Conservation (phyloP, 2,888 invertebrate genomes). For the Lypha dubia region DNA sequence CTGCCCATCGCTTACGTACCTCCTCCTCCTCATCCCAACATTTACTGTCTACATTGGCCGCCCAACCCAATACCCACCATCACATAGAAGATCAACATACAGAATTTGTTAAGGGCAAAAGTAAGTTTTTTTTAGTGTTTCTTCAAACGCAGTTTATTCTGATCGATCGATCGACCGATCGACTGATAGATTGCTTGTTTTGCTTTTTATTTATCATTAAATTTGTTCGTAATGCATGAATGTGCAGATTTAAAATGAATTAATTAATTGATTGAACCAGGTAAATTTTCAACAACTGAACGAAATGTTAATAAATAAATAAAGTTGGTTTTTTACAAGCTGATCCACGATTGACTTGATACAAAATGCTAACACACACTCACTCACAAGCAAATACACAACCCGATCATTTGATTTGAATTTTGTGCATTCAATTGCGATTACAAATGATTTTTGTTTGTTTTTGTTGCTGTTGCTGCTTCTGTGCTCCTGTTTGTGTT, state of each 20-base stretch:
- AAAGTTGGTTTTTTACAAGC: not conserved
- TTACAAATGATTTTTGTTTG: constrained; percentile 19
- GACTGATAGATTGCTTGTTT: too few species aligned
- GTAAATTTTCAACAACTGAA: constrained; percentile 25
- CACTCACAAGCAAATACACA: not conserved
- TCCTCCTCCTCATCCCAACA: constrained; percentile 68
- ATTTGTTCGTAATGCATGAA: not conserved
- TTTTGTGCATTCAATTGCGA: constrained; percentile 23
- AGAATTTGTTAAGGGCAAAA: constrained; percentile 91
- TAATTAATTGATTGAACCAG: constrained; percentile 51
- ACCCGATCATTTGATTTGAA: constrained; percentile 48
- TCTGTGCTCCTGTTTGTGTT: not conserved
- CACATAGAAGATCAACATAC: constrained; percentile 83
- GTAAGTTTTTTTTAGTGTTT: constrained; percentile 85
- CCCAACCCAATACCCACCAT: constrained; percentile 79
- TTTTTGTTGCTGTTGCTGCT: not conserved
- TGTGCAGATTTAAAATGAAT: constrained; percentile 34
- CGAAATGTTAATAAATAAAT: not conserved
- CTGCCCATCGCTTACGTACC: constrained; percentile 73
- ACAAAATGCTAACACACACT: not conserved
- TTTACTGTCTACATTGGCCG: constrained; percentile 67
- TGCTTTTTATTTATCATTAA: constrained; percentile 4
- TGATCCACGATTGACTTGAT: constrained; percentile 6
- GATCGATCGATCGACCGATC: not conserved
- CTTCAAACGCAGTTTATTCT: constrained; percentile 26